Evolutionary conservation across 2,797 vertebrate species (phyloP), one percentile per base, ranked within the genome.

Genomic region (Sebastes diploproa): DNA sequence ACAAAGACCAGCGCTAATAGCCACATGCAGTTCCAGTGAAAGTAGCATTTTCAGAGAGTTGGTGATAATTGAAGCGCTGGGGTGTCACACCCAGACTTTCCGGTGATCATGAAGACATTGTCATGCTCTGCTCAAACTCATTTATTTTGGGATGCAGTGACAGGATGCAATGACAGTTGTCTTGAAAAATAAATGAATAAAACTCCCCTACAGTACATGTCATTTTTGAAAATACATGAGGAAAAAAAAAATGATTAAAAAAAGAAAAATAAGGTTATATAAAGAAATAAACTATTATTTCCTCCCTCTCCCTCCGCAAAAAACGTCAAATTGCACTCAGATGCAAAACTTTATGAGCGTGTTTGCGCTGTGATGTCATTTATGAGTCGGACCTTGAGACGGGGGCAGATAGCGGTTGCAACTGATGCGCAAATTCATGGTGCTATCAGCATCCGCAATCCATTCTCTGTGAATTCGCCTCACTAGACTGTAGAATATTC

Each of bases 401-500:
- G 38, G 38, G 13, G 13, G 13, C 34, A 4, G 22, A 42, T 36
- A 23, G 61, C 22, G 12, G 32, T 14, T 63, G 32, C 61, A 36
- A 63, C 23, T 14, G n/a, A 36, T 23, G 20, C 32, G 6, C n/a
- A 23, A 23, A 63, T 63, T 63, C 42, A 46, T 55, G 20, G 22
- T 55, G 54, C 54, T 55, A 12, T 55, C 54, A 55, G 54, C n/a
- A 5, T n/a, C 22, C 54, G 23, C 36, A 25, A 20, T 65, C 23
- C 14, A 5, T 27, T 46, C 36, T 42, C 9, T 46, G 12, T 18
- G 62, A 38, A 25, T 55, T 55, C 10, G 22, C 23, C 6, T 6
- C 12, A 14, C 23, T 20, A 25, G 23, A n/a, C 60, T 36, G 65
- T 18, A 34, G 46, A 86, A 71, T 78, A 82, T 89, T 84, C 70